phyloP scores from a whole-genome alignment of 1,140 invertebrate species.

The Trachymyrmex cornetzi region DNA sequence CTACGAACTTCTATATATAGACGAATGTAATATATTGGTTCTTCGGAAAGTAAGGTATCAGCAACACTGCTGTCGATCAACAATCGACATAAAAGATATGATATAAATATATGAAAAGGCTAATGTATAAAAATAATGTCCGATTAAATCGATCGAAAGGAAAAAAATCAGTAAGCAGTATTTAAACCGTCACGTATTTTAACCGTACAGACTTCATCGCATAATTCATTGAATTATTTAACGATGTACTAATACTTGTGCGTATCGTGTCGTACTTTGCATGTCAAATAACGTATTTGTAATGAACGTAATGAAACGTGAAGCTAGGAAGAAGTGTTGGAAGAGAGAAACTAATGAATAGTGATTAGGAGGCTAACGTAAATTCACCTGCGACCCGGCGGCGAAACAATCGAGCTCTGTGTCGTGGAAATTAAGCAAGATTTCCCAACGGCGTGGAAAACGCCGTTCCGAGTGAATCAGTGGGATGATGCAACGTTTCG shows the following conservation, averaged over 20 bases:
- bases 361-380: conserved; percentile 54
- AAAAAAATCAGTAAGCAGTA: background rate
- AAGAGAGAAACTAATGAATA: conserved; percentile 52
- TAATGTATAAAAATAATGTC: background rate
- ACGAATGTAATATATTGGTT: too few relatives aligned
- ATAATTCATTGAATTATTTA: conserved; percentile 38
- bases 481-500: conserved; percentile 48
- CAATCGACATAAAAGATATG: too few relatives aligned
- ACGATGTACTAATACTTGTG: conserved; percentile 29
- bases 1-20: too few relatives aligned
- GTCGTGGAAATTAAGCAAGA: conserved; percentile 57
- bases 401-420: conserved; percentile 49
- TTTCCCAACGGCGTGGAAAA: conserved; percentile 58
- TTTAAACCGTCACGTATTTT: conserved; percentile 16
- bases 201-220: background rate
- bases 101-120: too few relatives aligned
- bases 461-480: conserved; percentile 55
- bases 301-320: conserved; percentile 59
- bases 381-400: conserved; percentile 46
- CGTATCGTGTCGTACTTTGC: conserved; percentile 27
- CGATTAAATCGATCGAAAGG: conserved; percentile 2
- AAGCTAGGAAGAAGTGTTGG: conserved; percentile 32
- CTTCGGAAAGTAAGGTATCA: too few relatives aligned
- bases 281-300: conserved; percentile 34
- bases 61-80: too few relatives aligned